Evolutionary conservation across 2,113 vertebrate species (phyloP), one percentile per base, ranked within the genome.

Genomic region (Mastomys natalensis): DNA sequence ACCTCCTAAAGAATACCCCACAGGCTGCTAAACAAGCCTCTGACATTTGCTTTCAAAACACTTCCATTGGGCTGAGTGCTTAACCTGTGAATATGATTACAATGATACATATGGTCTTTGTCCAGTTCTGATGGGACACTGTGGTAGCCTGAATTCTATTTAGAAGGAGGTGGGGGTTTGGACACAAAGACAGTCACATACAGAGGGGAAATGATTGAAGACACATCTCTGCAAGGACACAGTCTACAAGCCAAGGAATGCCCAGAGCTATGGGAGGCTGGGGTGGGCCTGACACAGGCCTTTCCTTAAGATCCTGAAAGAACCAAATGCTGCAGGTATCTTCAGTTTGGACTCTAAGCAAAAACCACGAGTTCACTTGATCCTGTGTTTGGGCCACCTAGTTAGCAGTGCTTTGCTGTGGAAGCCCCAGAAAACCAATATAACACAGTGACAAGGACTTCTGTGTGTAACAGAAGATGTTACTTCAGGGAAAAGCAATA

Each of bases 381-480:
- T 37, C 24, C 74, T 94, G 15, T 43, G 2, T 78, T 89, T 45
- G 82, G 64, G 43, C 24, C 40, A 51, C 51, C 73, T 45, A 19
- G 16, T 62, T 81, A 70, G 10, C 60, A 58, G 22, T 8, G 2
- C 53, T 66, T 48, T 40, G 22, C 48, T 60, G 62, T 2, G 53
- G 60, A 48, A 90, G 81, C 24, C 31, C 48, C 55, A 26, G 76
- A 73, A 95, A 90, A 51, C 34, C 15, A 84, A 53, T 48, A 13
- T 45, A 73, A 5, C 43, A 55, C 48, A 74, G 40, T 55, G 26
- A 45, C 26, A 60, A 11, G 80, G 66, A 68, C 70, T 95, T 94
- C 31, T 68, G 81, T 88, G 76, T 87, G 82, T 91, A 82, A 68
- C 48, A 80, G 91, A 87, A 91, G 15, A 37, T 70, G 22, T 51